Base-by-base conservation (phyloP, 2,113 vertebrate species). In the Ptyas mucosa region DNA sequence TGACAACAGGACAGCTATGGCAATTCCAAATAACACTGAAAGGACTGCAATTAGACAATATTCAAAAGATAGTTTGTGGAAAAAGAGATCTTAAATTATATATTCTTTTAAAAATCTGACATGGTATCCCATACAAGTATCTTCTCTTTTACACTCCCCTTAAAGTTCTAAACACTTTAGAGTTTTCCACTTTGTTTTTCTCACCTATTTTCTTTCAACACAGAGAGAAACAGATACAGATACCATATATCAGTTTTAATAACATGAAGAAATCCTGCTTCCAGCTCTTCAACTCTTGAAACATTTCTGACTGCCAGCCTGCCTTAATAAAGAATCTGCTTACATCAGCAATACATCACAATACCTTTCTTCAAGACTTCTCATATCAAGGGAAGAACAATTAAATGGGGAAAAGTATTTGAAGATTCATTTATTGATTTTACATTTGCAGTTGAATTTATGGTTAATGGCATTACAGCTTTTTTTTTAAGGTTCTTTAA, bases 221-320 rank as follows among this genome's bases (percentile, higher is more conserved):
- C 34, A 81, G 75, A 81, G 34, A 81, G 75, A 39, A 81, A 43
- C 34, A 81, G 75, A 81, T 81, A 43, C 34, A 39, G 34, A 81
- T 81, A 81, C 7, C 0, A 29, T 43, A 86, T 15, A 85, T 69
- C 18, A 90, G 94, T 86, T 93, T 57, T 15, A 61, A 88, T 12
- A 24, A 15, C 85, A 34, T 0, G 1, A 11, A 10, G 86, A 93
- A 89, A 93, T 39, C 64, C 18, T 91, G 23, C 92, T 54, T 20
- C 57, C 81, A 23, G 85, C 90, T 85, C 46, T 86, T 85, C 58
- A 91, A 26, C 75, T 64, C 87, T 81, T 87, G 87, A 92, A 92
- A 55, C 29, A 69, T 89, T 90, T 86, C 64, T 89, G 53, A 69
- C 0, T 90, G 86, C 5, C 11, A 55, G 53, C 20, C 85, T 15